These are phyloP conservation scores for Poeciliopsis occidentalis DNA, from an alignment of 2,113 vertebrate species.

Conservation along the genomic window DNA sequence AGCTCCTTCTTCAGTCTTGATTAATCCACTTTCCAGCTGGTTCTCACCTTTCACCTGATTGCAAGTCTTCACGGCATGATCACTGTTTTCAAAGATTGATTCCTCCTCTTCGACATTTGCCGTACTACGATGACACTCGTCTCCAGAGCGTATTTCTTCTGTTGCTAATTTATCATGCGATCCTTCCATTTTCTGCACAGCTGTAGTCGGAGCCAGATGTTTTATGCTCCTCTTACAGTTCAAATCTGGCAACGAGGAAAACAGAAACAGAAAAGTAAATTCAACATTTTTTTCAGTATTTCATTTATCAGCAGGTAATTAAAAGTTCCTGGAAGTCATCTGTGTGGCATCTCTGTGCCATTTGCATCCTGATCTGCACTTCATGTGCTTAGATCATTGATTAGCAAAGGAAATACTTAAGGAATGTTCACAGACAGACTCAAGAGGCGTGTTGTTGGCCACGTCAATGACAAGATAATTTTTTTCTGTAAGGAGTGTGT, in stretches of 20 bases:
- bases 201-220: constrained; percentile 49
- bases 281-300: neutral
- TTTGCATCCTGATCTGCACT: constrained; percentile 1
- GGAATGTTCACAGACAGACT: neutral
- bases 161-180: constrained; percentile 27
- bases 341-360: neutral
- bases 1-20: constrained; percentile 17
- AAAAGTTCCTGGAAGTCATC: neutral
- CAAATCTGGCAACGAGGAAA: constrained; percentile 48
- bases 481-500: neutral
- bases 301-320: neutral
- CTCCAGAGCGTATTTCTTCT: neutral
- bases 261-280: neutral
- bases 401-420: constrained; percentile 4
- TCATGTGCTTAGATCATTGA: constrained; percentile 3
- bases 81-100: constrained; percentile 12
- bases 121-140: constrained; percentile 23
- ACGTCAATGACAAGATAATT: neutral
- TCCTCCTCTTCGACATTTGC: constrained; percentile 27
- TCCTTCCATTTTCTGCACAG: constrained; percentile 50
- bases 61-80: constrained; percentile 38
- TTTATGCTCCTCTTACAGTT: constrained; percentile 56
- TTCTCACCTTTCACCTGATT: constrained; percentile 37
- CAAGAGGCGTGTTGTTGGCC: constrained; percentile 19
- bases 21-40: constrained; percentile 26